Conservation (phyloP, 30 jellyfish, hydroid and myxozoan genomes). For the Turritopsis rubra region DNA sequence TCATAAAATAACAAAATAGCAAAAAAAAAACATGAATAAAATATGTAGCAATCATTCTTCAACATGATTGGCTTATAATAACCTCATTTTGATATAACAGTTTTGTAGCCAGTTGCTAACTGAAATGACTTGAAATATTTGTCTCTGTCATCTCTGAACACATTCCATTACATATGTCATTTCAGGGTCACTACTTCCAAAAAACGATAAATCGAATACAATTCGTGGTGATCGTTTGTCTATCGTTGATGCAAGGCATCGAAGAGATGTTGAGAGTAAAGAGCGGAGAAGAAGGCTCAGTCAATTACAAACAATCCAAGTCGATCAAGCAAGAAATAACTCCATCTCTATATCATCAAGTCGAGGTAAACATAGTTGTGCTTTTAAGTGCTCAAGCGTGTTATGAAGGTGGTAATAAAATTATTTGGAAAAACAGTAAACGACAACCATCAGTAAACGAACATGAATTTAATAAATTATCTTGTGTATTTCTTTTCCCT, state of each 20-base stretch:
- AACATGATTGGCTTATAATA: no score
- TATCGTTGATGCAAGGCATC: slow-evolving; percentile 27
- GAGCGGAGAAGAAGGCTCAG: slow-evolving; percentile 21
- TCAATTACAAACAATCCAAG: background rate
- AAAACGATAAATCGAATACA: background rate
- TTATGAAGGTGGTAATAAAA: background rate
- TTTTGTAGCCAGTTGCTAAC: no score
- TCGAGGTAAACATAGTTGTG: background rate
- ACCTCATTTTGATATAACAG: no score
- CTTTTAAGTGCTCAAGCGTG: background rate
- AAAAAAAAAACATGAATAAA: no score
- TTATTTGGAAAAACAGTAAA: no score
- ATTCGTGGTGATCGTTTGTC: slow-evolving; percentile 38
- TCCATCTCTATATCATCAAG: background rate
- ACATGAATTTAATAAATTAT: no score
- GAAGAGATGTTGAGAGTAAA: slow-evolving; percentile 26
- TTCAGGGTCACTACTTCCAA: background rate
- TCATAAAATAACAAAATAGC: no score
- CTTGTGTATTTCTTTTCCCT: no score
- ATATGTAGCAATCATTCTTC: no score
- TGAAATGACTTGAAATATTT: no score
- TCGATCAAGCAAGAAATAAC: slow-evolving; percentile 11
- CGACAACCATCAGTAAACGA: no score
- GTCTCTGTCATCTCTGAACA: background rate
- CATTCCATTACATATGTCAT: background rate